Evolutionary conservation across 2,113 vertebrate species (phyloP), one percentile per base, ranked within the genome.

Genomic region (Phaethornis superciliosus): DNA sequence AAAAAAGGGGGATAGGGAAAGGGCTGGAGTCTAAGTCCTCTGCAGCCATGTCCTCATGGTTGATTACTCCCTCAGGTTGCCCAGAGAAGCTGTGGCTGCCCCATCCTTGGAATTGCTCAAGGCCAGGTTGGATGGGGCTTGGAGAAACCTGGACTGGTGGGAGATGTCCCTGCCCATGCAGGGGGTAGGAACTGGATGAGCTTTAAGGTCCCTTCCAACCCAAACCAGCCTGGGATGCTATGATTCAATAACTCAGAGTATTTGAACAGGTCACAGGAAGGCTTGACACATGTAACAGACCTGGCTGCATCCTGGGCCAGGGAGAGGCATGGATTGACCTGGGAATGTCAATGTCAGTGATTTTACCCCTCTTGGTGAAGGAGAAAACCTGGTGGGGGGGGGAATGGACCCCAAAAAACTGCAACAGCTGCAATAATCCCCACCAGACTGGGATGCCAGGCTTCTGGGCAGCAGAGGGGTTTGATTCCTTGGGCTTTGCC

Each of bases 391-490:
- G 28, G 4, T 9, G 28, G 2, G 62, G 71, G 7, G 26, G 32
- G n/a, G 32, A 72, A 62, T 9, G 24, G 47, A 46, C 42, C 21
- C 32, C 17, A 56, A 35, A 35, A 68, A 78, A 20, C 55, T 32
- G 28, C 24, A 33, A 33, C 0, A 0, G 20, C 27, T 37, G 9
- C 33, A 17, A 4, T 16, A 44, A 9, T 60, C 40, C 9, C 37
- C 30, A 81, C 11, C 28, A 56, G 35, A 24, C 16, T 6, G 20
- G 27, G 16, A 0, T 52, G 21, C 14, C 75, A 69, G 49, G 15
- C 35, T 58, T 69, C 62, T 80, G 68, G 23, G 17, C 35, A 75
- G 23, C 14, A 16, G 26, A 8, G 28, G 33, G 12, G 9, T 8
- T 40, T 27, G 20, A 19, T 16, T 56, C 56, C 7, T 7, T 23